Evolutionary conservation across 2,113 vertebrate species (phyloP), one percentile per base, ranked within the genome.

Genomic region (Osmerus mordax): DNA sequence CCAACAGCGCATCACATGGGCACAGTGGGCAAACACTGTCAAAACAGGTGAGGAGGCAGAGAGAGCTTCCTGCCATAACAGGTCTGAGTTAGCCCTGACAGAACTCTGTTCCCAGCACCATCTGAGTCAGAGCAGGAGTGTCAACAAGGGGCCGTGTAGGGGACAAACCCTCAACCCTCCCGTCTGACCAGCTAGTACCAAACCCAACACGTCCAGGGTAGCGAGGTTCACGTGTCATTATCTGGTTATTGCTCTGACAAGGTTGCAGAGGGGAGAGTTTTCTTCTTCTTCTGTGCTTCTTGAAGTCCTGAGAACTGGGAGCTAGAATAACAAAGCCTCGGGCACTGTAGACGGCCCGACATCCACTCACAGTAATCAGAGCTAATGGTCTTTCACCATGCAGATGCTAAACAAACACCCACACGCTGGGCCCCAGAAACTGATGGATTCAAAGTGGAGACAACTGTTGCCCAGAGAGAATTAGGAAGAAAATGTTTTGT

Each of bases 251-350:
- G 2, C 2, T 51, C n/a, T 36, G 23, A 18, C 67, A 59, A 23
- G n/a, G 25, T 69, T 69, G 69, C 25, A 4, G n/a, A 18, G 4
- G 16, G 15, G 15, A 3, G n/a, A 60, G 58, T 21, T 23, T 12
- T 60, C 21, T 21, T 3, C 1, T 19, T 59, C 41, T 21, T 54
- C 19, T 60, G 19, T 28, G 21, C 9, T 29, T 51, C 18, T 67
- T 23, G 70, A 23, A 70, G 51, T 65, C 47, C 64, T 59, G 54
- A 36, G 41, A 70, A 78, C 41, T 59, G 54, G 59, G 63, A 65
- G 28, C 54, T 65, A 59, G n/a, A 69, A 61, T 65, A 52, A 78
- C 69, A 79, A 18, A 19, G 55, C 55, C 55, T 5, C 3, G 13
- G 64, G 36, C 64, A 21, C 32, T 47, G 16, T 18, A 64, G 32